A percentile compares a stretch with the other conserved stretches of the same genome.
Evolutionary conservation across 2,888 invertebrate genomes (phyloP).

Genomic region (Ptilodon capucinus): DNA sequence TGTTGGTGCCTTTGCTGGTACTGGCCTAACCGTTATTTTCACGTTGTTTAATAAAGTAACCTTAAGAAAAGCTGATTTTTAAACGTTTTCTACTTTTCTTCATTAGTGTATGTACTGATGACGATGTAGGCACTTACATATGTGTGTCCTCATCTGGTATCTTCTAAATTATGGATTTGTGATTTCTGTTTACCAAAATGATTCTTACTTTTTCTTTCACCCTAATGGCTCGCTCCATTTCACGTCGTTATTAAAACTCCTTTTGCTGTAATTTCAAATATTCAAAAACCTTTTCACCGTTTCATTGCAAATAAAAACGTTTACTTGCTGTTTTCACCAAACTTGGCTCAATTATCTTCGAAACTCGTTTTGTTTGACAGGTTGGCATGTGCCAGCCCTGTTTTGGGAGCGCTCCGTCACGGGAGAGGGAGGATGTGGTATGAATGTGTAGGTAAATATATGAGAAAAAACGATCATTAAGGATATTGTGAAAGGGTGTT

Average conservation of each 20-base stretch:
- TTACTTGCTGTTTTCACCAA: background rate
- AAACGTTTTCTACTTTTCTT: no score
- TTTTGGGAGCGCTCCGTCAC: slow-evolving; percentile 43
- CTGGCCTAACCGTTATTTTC: background rate
- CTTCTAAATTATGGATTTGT: no score
- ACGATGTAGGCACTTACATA: no score
- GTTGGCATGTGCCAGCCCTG: slow-evolving; percentile 28
- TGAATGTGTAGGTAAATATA: slow-evolving; percentile 68
- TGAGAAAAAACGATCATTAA: slow-evolving; percentile 48
- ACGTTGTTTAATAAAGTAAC: no score
- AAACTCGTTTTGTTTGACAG: background rate
- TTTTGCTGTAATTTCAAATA: background rate
- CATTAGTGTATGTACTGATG: no score
- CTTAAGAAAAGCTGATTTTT: no score
- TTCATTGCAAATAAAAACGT: background rate
- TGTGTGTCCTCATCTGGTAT: no score
- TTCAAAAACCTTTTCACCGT: background rate
- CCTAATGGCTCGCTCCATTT: background rate
- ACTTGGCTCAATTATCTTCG: background rate
- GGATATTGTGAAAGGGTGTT: slow-evolving; percentile 34
- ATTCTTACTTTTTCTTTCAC: no score
- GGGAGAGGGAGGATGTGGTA: slow-evolving; percentile 59
- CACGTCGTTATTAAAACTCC: background rate
- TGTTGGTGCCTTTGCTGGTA: background rate
- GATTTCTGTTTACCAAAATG: no score